phyloP scores from a whole-genome alignment of 2,888 invertebrate genomes.

The Toxonevra muliebris region DNA sequence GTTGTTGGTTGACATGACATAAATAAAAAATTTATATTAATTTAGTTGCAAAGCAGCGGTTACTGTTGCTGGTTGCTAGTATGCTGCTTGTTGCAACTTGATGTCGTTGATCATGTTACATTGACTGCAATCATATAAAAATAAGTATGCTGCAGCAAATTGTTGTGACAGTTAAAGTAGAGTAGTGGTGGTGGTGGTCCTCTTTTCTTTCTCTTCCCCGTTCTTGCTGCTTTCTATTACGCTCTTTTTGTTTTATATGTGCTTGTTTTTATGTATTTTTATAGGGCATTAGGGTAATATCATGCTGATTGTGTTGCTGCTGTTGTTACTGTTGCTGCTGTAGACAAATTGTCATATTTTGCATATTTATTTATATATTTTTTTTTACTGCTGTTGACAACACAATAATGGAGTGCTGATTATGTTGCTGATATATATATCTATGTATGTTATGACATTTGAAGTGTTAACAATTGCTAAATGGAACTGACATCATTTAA shows the following conservation, averaged over 20 bases:
- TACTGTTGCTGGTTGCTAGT: slow-evolving; percentile 5
- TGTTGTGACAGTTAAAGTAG: too few species aligned
- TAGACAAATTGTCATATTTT: background rate
- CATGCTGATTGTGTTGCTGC: too few species aligned
- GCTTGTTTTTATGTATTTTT: too few species aligned
- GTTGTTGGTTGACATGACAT: background rate
- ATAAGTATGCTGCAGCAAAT: too few species aligned
- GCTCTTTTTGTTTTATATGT: too few species aligned
- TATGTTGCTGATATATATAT: background rate
- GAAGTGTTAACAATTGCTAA: background rate
- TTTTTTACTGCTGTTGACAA: background rate
- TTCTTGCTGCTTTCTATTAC: too few species aligned
- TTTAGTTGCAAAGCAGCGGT: background rate
- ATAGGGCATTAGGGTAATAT: too few species aligned
- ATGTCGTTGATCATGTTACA: background rate
- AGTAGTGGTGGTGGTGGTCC: too few species aligned
- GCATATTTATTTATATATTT: background rate
- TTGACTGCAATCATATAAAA: too few species aligned
- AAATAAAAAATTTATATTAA: background rate
- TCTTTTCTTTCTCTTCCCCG: too few species aligned
- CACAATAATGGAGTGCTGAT: too few species aligned
- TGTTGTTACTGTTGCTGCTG: background rate
- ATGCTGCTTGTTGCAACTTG: slow-evolving; percentile 3
- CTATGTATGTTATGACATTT: background rate
- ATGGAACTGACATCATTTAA: background rate